Conservation (phyloP, 2,888 invertebrate genomes). For the Cephus spinipes region DNA sequence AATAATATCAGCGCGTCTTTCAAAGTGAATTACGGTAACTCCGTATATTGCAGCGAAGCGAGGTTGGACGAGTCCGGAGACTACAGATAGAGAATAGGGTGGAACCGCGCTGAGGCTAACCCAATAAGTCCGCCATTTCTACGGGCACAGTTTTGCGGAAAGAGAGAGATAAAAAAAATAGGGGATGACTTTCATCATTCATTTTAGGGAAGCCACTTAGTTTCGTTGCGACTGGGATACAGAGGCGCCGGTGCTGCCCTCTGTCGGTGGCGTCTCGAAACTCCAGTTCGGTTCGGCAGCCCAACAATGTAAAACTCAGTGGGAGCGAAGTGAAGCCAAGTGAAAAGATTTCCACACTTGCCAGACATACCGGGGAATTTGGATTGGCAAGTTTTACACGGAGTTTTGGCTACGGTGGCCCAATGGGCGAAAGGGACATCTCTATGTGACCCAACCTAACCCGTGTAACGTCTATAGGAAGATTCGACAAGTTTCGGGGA, state of each 20-base stretch:
- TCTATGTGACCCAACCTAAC: not conserved
- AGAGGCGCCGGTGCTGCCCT: not conserved
- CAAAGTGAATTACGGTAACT: conserved; percentile 47
- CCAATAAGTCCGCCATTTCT: conserved; percentile 54
- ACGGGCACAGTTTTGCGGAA: not conserved
- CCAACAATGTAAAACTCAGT: not conserved
- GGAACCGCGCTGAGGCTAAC: conserved; percentile 41
- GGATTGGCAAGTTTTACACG: not conserved
- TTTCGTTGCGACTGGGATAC: not conserved
- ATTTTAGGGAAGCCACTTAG: not conserved
- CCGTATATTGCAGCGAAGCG: conserved; percentile 11
- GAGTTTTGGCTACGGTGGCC: not conserved
- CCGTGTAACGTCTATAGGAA: not conserved
- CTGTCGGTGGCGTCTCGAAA: not conserved
- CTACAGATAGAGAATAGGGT: conserved; percentile 8
- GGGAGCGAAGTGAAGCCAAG: not conserved
- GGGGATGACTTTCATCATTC: not conserved
- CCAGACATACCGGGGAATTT: not conserved
- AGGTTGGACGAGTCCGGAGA: conserved; percentile 10
- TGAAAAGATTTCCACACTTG: not conserved
- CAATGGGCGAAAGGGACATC: not conserved
- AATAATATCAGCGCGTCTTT: conserved; percentile 47
- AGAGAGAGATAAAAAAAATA: conserved; percentile 17
- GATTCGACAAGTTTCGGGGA: not conserved
- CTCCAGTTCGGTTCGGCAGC: not conserved